Evolutionary conservation across 2,797 vertebrate species (phyloP).

Genomic region (Thamnophis elegans): DNA sequence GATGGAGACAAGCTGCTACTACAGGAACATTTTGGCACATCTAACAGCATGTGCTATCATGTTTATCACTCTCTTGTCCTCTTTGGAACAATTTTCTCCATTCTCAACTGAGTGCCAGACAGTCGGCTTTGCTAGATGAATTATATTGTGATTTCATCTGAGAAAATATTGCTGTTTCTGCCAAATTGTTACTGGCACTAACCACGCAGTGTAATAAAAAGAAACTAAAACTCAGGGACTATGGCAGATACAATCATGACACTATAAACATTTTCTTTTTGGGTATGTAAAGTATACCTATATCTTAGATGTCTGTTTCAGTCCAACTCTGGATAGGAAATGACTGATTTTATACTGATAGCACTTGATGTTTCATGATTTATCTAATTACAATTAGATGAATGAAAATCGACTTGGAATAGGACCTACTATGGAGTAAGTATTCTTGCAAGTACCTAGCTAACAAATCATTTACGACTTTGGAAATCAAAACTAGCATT

Average conservation of each 20-base stretch:
- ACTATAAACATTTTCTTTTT: constrained; percentile 5
- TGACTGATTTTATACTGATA: neutral
- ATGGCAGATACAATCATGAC: neutral
- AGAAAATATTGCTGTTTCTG: neutral
- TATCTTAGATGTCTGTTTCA: neutral
- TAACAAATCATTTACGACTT: neutral
- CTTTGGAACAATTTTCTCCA: constrained; percentile 7
- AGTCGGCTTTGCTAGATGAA: neutral
- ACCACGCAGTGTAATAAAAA: neutral
- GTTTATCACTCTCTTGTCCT: constrained; percentile 1
- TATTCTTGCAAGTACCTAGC: neutral
- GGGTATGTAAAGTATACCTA: neutral
- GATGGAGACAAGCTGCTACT: constrained; percentile 6
- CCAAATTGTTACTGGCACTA: constrained; percentile 16
- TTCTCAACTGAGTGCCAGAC: constrained; percentile 5
- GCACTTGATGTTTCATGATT: neutral
- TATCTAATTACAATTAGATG: neutral
- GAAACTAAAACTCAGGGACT: neutral
- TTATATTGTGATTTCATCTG: neutral
- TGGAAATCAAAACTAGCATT: neutral
- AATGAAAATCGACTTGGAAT: neutral
- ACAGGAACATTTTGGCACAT: constrained; percentile 1
- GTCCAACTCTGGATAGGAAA: neutral
- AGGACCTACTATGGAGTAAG: neutral
- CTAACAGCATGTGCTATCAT: neutral